Base-by-base conservation (phyloP, 2,888 invertebrate genomes). In the Caenorhabditis macrosperma region DNA sequence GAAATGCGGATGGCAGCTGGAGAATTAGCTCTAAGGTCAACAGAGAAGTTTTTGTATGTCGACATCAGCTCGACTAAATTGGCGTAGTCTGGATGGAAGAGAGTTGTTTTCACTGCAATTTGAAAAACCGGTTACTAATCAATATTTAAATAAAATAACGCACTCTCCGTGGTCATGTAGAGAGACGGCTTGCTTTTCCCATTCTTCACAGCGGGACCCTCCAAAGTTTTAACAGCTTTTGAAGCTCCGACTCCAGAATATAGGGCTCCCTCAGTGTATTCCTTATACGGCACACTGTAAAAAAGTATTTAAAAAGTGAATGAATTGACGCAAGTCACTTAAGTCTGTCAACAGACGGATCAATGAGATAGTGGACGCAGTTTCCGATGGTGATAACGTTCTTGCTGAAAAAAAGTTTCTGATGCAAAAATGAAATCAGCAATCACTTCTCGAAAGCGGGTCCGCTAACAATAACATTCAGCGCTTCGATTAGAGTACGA, bases 61-160 rank as follows among this genome's bases (percentile, higher is more conserved):
- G 7, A 17, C 24, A 74, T 15, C 0, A 74, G 3, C 4, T 74
- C 74, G 7, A 64, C 12, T 2, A 75, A 46, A 5, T 60, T 44
- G 6, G 9, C 22, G 30, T 60, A 54, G 22, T 75, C 75, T 46
- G 67, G 67, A 38, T 75, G 75, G 52, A 75, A 75, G 17, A 75
- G 44, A 0, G 75, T 67, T 1, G 66, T 57, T 35, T 75, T 75
- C 75, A 75, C 72, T 72, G n/a, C n/a, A n/a, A n/a, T n/a, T n/a
- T n/a, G 63, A 30, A 67, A 57, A 44, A 0, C 24, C 35, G 10
- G 1, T 9, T 12, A 0, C 24, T 50, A 17, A 38, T n/a, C 54
- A 28, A 20, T 30, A 30, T n/a, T n/a, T n/a, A 22, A 15, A 26
- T 1, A 1, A 15, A 4, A 17, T 38, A 22, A 17, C 72, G 35